Conservation (phyloP, 2,888 invertebrate genomes). For the Nomada ruficornis region DNA sequence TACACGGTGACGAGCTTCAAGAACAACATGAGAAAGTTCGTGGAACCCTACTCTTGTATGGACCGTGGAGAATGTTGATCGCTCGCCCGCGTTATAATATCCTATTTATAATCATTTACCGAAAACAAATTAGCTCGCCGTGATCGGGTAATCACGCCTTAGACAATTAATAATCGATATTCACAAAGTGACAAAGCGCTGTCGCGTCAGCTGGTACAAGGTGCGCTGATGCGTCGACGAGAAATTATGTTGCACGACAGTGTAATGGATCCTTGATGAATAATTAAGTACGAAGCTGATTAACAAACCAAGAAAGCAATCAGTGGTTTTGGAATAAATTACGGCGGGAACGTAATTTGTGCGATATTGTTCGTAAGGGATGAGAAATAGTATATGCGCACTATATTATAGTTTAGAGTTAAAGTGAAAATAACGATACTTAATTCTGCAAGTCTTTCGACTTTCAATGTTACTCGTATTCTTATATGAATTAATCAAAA, state of each 20-base stretch:
- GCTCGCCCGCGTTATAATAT: constrained; percentile 43
- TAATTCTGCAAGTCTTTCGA: no score
- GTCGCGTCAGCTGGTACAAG: constrained; percentile 23
- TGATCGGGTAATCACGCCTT: constrained; percentile 43
- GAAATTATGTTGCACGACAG: constrained; percentile 31
- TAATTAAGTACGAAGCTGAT: constrained; percentile 4
- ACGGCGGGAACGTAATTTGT: not conserved
- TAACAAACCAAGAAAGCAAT: not conserved
- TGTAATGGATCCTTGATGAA: constrained; percentile 34
- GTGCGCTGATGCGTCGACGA: not conserved
- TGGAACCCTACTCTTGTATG: constrained; percentile 20
- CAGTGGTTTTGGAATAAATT: not conserved
- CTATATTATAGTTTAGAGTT: no score
- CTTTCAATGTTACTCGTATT: no score
- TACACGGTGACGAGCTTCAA: constrained; percentile 4
- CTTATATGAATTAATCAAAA: no score
- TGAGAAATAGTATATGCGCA: no score
- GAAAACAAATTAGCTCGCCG: constrained; percentile 43
- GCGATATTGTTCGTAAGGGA: not conserved
- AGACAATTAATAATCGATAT: constrained; percentile 61
- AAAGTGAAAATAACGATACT: no score
- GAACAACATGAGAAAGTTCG: constrained; percentile 37
- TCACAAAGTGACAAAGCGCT: constrained; percentile 55
- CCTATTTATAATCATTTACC: constrained; percentile 59
- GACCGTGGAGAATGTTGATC: constrained; percentile 7